phyloP scores from a whole-genome alignment of 2,113 vertebrate species.

The Myrmophylax atrothorax region DNA sequence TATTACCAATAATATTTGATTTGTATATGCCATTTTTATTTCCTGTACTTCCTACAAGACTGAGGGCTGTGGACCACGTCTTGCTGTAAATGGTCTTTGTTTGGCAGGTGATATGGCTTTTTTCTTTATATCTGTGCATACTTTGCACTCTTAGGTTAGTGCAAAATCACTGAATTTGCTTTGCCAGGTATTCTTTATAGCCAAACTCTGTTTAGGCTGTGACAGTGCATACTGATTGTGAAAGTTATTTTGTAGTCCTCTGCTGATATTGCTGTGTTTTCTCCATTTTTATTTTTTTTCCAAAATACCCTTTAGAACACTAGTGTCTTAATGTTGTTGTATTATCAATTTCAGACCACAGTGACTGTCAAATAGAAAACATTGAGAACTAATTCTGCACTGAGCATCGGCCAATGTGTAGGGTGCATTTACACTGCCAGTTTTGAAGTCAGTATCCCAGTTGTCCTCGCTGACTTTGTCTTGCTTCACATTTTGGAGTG shows the following conservation, averaged over 20 bases:
- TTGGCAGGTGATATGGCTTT: neutral
- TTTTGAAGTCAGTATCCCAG: neutral
- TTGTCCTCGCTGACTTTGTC: neutral
- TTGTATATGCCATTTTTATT: neutral
- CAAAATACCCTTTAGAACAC: neutral
- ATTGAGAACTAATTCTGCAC: neutral
- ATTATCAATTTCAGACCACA: neutral
- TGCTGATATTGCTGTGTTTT: neutral
- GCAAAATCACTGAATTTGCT: neutral
- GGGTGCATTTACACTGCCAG: neutral
- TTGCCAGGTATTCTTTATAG: neutral
- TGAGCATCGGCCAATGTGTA: neutral
- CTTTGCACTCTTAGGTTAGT: neutral
- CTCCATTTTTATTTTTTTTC: neutral
- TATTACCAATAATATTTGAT: neutral
- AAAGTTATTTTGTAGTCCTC: neutral
- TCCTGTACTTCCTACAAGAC: neutral
- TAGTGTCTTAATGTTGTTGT: neutral
- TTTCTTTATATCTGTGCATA: neutral
- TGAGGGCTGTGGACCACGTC: neutral
- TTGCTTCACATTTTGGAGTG: neutral
- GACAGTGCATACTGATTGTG: rapidly evolving
- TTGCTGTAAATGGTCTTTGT: neutral
- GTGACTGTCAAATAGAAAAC: neutral
- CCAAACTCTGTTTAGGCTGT: neutral